phyloP scores from a whole-genome alignment of 2,888 invertebrate genomes.

The Subacronicta megacephala region DNA sequence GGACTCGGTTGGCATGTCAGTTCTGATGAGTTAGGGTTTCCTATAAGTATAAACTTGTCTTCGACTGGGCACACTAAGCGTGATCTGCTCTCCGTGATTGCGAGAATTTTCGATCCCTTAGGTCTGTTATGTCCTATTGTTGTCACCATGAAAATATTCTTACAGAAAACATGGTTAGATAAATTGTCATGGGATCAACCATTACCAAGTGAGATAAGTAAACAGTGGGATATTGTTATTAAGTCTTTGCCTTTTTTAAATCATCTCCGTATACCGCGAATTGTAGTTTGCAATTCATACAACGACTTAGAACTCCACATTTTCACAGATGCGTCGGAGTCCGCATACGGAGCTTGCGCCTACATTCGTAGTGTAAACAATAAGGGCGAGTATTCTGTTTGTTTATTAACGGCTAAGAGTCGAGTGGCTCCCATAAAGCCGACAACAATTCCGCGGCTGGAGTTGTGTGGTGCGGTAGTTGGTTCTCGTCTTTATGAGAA shows the following conservation, averaged over 20 bases:
- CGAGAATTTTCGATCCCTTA: too few species aligned
- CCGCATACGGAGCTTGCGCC: not conserved
- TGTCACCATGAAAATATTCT: constrained; percentile 3
- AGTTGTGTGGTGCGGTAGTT: not conserved
- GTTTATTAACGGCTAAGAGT: not conserved
- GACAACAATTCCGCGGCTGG: not conserved
- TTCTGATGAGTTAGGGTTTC: constrained; percentile 4
- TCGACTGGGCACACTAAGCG: too few species aligned
- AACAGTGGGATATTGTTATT: not conserved
- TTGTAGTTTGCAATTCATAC: constrained; percentile 2
- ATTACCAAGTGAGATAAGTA: not conserved
- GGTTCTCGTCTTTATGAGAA: constrained; percentile 5
- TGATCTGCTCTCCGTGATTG: not conserved
- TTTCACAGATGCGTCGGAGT: constrained; percentile 3
- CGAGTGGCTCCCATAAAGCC: constrained; percentile 6
- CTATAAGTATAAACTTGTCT: not conserved
- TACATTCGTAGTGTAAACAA: too few species aligned
- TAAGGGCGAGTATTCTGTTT: not conserved
- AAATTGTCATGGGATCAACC: not conserved
- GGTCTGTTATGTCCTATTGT: not conserved
- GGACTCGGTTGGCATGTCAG: not conserved
- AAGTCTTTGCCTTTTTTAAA: not conserved
- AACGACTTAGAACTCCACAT: not conserved
- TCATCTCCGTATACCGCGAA: not conserved
- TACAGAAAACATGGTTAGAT: not conserved